These are phyloP conservation scores for Sakesphorus luctuosus DNA, from an alignment of 2,113 vertebrate genomes.

Conservation along the genomic window DNA sequence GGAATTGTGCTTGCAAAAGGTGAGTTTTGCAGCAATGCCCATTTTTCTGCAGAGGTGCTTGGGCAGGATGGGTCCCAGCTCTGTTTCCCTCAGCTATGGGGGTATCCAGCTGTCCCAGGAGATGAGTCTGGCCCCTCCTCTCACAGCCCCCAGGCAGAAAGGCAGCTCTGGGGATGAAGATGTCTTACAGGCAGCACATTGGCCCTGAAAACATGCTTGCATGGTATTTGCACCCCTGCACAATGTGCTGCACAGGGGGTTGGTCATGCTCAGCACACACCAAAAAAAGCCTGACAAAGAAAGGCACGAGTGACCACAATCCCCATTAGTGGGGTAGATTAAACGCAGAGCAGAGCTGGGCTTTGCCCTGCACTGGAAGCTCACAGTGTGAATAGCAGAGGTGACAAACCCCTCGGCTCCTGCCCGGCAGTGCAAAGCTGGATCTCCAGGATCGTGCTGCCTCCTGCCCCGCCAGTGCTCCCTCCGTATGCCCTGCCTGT, in stretches of 20 bases:
- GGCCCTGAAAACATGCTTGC: not conserved
- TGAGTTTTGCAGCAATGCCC: not conserved
- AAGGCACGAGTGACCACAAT: not conserved
- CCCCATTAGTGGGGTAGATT: not conserved
- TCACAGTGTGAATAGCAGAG: not conserved
- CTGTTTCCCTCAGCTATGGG: not conserved
- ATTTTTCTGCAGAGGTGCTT: not conserved
- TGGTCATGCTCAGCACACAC: not conserved
- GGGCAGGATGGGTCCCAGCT: fast-evolving
- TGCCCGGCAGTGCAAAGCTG: not conserved
- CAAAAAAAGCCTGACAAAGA: not conserved
- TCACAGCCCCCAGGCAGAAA: fast-evolving
- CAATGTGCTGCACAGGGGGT: not conserved
- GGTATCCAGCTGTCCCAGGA: fast-evolving
- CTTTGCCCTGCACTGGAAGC: not conserved
- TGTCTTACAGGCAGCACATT: not conserved
- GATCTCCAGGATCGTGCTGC: not conserved
- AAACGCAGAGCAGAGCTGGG: not conserved
- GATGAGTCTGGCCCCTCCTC: not conserved
- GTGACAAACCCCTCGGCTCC: not conserved
- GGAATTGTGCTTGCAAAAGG: not conserved
- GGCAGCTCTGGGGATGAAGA: conserved; percentile 28
- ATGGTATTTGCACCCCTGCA: not conserved
- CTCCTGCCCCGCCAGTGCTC: not conserved
- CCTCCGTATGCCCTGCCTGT: not conserved